These are phyloP conservation scores for Podiceps cristatus DNA, from an alignment of 2,113 vertebrate species.

Conservation along the genomic window DNA sequence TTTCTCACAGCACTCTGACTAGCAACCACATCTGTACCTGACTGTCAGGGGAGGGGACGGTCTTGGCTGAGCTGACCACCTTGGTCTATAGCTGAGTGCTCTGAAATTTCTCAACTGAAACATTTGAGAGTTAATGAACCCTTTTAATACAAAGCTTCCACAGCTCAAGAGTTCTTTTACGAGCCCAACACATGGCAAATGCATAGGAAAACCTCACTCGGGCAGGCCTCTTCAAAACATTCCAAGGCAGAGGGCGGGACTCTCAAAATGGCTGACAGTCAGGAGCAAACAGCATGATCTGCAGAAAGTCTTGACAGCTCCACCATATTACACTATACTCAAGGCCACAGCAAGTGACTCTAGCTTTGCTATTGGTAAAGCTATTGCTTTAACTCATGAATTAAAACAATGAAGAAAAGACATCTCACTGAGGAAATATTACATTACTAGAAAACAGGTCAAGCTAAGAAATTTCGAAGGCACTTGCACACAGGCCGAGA, in stretches of 20 bases:
- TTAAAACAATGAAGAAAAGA: neutral
- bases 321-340: rapidly evolving
- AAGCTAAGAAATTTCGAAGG: neutral
- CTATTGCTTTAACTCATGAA: neutral
- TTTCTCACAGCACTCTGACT: neutral
- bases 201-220: neutral
- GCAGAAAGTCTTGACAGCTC: rapidly evolving
- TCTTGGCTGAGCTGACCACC: conserved; percentile 27
- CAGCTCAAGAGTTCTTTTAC: neutral
- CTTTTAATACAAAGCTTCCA: conserved; percentile 43
- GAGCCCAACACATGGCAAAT: neutral
- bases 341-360: neutral
- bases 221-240: neutral
- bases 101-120: conserved; percentile 58
- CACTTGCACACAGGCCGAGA: neutral
- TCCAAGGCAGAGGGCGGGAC: neutral
- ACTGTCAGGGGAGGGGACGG: conserved; percentile 38
- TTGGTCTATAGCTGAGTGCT: neutral
- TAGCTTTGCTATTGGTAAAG: neutral
- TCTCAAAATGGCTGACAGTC: rapidly evolving
- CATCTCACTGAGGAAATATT: neutral
- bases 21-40: conserved; percentile 59
- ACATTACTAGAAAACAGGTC: neutral
- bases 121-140: conserved; percentile 64
- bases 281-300: neutral